Conservation (phyloP, 53 echinoderm and acorn worm genomes). For the Holothuria leucospilota region DNA sequence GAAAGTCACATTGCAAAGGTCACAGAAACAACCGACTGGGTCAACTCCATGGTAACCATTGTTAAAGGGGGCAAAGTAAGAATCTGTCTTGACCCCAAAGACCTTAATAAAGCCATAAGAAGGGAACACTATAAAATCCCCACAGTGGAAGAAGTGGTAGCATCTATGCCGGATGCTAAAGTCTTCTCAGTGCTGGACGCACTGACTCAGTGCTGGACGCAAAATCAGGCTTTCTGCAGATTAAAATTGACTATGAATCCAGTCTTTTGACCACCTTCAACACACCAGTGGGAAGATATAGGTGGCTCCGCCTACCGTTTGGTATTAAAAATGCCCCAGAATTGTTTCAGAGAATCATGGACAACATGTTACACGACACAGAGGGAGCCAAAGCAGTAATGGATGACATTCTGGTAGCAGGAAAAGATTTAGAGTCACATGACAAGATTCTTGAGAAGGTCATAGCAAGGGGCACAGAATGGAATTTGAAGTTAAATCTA, state of each 20-base stretch:
- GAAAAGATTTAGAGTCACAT: slow-evolving; percentile 35
- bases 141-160: too few species aligned
- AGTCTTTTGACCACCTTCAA: slow-evolving; percentile 59
- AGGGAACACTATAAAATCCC: too few species aligned
- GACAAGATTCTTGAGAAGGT: slow-evolving; percentile 52
- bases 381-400: slow-evolving; percentile 71
- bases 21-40: slow-evolving; percentile 71
- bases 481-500: slow-evolving; percentile 58
- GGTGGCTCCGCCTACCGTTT: slow-evolving; percentile 76
- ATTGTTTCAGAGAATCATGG: slow-evolving; percentile 65
- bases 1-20: slow-evolving; percentile 71
- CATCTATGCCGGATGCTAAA: too few species aligned
- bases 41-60: slow-evolving; percentile 61
- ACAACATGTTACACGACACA: slow-evolving; percentile 67
- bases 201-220: too few species aligned
- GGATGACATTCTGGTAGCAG: slow-evolving; percentile 68
- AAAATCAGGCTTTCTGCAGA: too few species aligned
- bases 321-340: slow-evolving; percentile 69
- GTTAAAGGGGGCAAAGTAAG: slow-evolving; percentile 55
- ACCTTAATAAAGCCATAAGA: too few species aligned
- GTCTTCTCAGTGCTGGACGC: too few species aligned
- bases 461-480: slow-evolving; percentile 59
- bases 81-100: slow-evolving; percentile 63
- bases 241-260: too few species aligned
- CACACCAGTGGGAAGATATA: slow-evolving; percentile 65